These are phyloP conservation scores for Oryzias woworae DNA, from an alignment of 2,113 vertebrate species.

Conservation along the genomic window DNA sequence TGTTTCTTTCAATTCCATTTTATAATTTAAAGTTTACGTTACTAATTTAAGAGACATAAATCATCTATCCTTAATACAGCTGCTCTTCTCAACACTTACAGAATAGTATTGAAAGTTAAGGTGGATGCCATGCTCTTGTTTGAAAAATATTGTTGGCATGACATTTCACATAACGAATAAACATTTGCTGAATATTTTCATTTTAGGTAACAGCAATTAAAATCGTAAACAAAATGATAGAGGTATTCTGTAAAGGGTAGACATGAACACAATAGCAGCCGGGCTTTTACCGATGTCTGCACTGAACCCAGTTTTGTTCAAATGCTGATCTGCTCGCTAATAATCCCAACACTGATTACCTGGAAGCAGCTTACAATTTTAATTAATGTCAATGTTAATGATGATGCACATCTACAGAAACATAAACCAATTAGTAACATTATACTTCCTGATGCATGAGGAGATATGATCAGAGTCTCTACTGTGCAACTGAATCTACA, in stretches of 20 bases:
- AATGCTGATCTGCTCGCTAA: slow-evolving; percentile 5
- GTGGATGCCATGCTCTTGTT: background rate
- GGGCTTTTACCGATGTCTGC: slow-evolving; percentile 6
- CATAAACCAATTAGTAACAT: slow-evolving; percentile 33
- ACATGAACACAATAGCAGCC: background rate
- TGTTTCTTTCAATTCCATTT: too few species aligned
- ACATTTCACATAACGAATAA: too few species aligned
- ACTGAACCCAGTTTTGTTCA: slow-evolving; percentile 8
- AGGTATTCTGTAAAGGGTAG: background rate
- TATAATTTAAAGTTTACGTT: too few species aligned
- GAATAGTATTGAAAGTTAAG: too few species aligned
- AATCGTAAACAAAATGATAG: background rate
- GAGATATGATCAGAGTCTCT: slow-evolving; percentile 12
- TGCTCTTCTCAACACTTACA: too few species aligned
- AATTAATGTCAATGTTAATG: slow-evolving; percentile 37
- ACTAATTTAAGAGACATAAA: too few species aligned
- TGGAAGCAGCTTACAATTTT: slow-evolving; percentile 38
- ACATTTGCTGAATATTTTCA: too few species aligned
- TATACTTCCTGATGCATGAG: slow-evolving; percentile 37
- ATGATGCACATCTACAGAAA: slow-evolving; percentile 6
- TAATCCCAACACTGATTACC: slow-evolving; percentile 29
- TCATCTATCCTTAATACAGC: too few species aligned
- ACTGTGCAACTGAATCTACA: slow-evolving; percentile 29
- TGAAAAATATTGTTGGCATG: too few species aligned
- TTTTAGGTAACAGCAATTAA: too few species aligned